A percentile compares a stretch with the other conserved stretches of the same genome.
Conservation (phyloP, 2,888 invertebrate species). For the Marronus borbonicus region DNA sequence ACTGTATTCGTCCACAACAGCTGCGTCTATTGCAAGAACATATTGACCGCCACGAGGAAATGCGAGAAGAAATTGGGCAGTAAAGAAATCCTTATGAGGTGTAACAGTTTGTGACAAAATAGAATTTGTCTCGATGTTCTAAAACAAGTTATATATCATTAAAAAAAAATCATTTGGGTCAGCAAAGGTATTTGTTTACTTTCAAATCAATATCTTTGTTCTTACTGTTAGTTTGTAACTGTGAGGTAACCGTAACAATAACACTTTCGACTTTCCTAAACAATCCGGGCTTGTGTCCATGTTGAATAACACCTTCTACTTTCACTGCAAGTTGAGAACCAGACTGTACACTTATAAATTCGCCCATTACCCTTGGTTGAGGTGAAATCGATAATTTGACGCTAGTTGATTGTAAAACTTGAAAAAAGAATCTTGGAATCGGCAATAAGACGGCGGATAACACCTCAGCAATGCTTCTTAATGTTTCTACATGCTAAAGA, state of each 20-base stretch:
- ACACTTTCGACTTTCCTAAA: conserved; percentile 82
- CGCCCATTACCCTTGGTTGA: conserved; percentile 84
- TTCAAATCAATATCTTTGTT: conserved; percentile 66
- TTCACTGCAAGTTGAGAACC: conserved; percentile 92
- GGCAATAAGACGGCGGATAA: conserved; percentile 78
- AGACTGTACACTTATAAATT: conserved; percentile 87
- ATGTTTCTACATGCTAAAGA: conserved; percentile 72
- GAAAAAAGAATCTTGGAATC: conserved; percentile 86
- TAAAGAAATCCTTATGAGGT: conserved; percentile 95
- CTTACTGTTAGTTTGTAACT: conserved; percentile 71
- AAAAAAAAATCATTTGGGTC: not conserved
- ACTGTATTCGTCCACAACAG: conserved; percentile 87
- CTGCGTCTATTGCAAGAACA: conserved; percentile 86
- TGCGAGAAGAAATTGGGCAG: conserved; percentile 90
- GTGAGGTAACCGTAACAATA: conserved; percentile 80
- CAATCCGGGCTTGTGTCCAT: conserved; percentile 78
- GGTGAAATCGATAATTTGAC: conserved; percentile 88
- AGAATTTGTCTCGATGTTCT: conserved; percentile 68
- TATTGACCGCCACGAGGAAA: conserved; percentile 81
- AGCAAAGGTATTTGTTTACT: conserved; percentile 56
- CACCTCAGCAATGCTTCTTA: conserved; percentile 76
- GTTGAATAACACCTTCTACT: conserved; percentile 93
- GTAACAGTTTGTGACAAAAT: conserved; percentile 85
- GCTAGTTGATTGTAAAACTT: conserved; percentile 86
- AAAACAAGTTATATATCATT: conserved; percentile 51